Evolutionary conservation across 2,797 vertebrate species (phyloP).

Genomic region (Cossypha heuglini): DNA sequence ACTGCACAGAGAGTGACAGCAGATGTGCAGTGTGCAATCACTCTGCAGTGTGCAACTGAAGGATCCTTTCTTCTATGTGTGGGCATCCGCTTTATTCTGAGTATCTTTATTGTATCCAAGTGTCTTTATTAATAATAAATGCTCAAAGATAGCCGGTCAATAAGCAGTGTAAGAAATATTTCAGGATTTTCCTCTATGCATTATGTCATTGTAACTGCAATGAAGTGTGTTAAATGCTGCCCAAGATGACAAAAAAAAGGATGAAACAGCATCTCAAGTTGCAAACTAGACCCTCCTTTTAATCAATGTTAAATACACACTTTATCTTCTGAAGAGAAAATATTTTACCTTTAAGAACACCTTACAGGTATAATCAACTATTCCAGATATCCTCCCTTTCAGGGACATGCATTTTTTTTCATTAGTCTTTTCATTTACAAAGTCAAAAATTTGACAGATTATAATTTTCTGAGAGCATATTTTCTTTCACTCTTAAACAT

Average conservation of each 20-base stretch:
- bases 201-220: neutral
- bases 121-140: neutral
- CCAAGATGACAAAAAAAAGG: neutral
- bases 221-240: neutral
- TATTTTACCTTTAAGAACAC: conserved; percentile 4
- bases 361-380: neutral
- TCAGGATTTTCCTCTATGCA: neutral
- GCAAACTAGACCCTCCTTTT: neutral
- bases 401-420: neutral
- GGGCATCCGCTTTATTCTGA: neutral
- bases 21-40: neutral
- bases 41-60: neutral
- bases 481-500: neutral
- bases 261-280: neutral
- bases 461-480: neutral
- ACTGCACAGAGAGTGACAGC: neutral
- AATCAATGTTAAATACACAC: neutral
- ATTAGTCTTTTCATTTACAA: neutral
- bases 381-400: neutral
- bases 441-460: neutral
- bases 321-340: neutral
- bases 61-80: neutral
- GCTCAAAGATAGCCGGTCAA: neutral
- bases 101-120: neutral
- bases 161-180: neutral